A percentile compares a stretch with the other conserved stretches of the same genome.
These are phyloP conservation scores for Notiomystis cincta DNA, from an alignment of 2,113 vertebrate species.

Conservation along the genomic window DNA sequence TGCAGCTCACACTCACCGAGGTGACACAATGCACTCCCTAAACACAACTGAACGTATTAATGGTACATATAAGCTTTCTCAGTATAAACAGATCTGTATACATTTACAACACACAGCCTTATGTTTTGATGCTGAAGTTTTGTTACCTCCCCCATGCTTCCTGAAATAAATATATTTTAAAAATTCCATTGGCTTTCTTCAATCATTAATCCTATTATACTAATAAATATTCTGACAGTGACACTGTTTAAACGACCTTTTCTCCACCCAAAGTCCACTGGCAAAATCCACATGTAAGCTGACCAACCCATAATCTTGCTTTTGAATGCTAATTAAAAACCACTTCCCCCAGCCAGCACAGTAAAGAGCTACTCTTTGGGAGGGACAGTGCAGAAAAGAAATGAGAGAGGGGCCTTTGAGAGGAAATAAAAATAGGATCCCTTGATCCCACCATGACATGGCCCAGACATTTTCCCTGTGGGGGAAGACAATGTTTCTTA, in stretches of 20 bases:
- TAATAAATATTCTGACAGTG: conserved; percentile 12
- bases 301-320: not conserved
- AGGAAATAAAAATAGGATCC: conserved; percentile 34
- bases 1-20: accelerated
- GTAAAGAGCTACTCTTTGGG: not conserved
- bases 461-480: conserved; percentile 34
- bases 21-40: not conserved
- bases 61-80: not conserved
- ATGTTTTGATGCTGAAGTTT: not conserved
- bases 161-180: not conserved
- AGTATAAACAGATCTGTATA: not conserved
- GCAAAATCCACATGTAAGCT: not conserved
- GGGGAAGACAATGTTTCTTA: conserved; percentile 35
- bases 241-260: not conserved
- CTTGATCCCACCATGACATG: conserved; percentile 19
- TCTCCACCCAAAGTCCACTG: conserved; percentile 16
- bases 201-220: conserved; percentile 15
- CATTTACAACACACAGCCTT: not conserved
- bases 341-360: not conserved
- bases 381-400: not conserved
- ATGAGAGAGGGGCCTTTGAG: conserved; percentile 23
- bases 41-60: not conserved
- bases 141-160: not conserved
- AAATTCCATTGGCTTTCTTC: not conserved
- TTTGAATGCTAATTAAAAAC: conserved; percentile 2